Evolutionary conservation across 2,888 invertebrate species (phyloP).

Genomic region (Villa cingulata): DNA sequence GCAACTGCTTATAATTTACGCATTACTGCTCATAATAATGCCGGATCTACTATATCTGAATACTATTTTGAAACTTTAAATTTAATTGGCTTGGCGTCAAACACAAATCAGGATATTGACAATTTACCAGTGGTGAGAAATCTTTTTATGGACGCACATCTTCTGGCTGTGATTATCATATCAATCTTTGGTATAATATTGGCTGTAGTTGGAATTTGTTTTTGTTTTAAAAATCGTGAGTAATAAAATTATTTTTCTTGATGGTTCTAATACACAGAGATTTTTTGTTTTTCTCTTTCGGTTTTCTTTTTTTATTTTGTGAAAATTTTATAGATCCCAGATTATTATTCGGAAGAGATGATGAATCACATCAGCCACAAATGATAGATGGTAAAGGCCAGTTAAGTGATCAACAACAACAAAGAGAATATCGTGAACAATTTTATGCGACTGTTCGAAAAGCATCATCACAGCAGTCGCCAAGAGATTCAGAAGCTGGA

Average conservation of each 20-base stretch:
- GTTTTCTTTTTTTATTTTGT: neutral
- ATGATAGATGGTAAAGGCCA: slow-evolving; percentile 19
- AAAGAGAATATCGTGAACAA: slow-evolving; percentile 38
- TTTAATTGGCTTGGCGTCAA: slow-evolving; percentile 34
- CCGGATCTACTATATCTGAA: slow-evolving; percentile 45
- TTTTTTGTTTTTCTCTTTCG: neutral
- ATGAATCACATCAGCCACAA: slow-evolving; percentile 23
- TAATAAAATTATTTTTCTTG: slow-evolving; percentile 10
- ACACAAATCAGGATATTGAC: slow-evolving; percentile 18
- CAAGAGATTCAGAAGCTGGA: slow-evolving; percentile 30
- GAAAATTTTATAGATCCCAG: slow-evolving; percentile 26
- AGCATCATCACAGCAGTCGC: slow-evolving; percentile 36
- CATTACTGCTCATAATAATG: slow-evolving; percentile 48
- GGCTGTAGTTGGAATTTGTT: slow-evolving; percentile 41
- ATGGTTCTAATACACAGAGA: neutral
- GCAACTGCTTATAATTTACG: slow-evolving; percentile 40
- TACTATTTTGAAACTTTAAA: slow-evolving; percentile 45
- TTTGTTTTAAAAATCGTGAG: slow-evolving; percentile 43
- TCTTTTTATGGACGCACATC: slow-evolving; percentile 26
- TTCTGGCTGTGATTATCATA: slow-evolving; percentile 29
- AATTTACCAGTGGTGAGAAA: slow-evolving; percentile 22
- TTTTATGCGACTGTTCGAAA: slow-evolving; percentile 41
- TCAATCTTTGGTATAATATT: slow-evolving; percentile 39
- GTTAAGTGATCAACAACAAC: slow-evolving; percentile 16
- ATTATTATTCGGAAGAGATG: slow-evolving; percentile 23